A percentile compares a stretch with the other conserved stretches of the same genome.
phyloP scores from a whole-genome alignment of 2,113 vertebrate species.

The Suncus etruscus region DNA sequence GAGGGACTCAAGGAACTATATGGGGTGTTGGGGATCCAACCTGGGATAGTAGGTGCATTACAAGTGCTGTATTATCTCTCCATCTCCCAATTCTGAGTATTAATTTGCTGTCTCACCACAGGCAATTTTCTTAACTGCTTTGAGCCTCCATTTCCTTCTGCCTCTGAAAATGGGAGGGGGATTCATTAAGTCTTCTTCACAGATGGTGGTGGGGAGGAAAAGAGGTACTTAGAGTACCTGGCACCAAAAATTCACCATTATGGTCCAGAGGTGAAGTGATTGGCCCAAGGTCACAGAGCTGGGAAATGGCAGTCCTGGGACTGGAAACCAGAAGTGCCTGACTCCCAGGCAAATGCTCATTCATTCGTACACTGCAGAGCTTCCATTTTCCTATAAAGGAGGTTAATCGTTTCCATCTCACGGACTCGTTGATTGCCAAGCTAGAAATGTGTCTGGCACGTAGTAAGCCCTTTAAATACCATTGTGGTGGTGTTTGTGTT shows the following conservation, averaged over 20 bases:
- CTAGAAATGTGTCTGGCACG: background rate
- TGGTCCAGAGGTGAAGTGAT: conserved; percentile 9
- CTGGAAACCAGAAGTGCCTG: background rate
- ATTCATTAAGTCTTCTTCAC: background rate
- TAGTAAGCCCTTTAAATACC: background rate
- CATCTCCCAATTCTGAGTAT: background rate
- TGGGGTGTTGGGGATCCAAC: too few relatives aligned
- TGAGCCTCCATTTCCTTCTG: conserved; percentile 13
- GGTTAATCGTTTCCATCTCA: background rate
- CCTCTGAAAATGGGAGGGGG: background rate
- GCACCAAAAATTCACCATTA: background rate
- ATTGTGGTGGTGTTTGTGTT: background rate
- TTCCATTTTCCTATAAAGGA: background rate
- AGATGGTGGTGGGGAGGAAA: background rate
- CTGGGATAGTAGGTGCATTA: too few relatives aligned
- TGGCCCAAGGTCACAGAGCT: conserved; percentile 14
- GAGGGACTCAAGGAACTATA: too few relatives aligned
- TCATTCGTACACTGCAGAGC: background rate
- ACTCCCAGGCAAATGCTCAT: background rate
- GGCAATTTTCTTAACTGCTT: conserved; percentile 28
- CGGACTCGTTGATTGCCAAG: background rate
- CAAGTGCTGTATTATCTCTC: too few relatives aligned
- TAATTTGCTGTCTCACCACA: background rate
- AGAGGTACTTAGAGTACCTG: background rate
- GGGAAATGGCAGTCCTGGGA: background rate